Conservation (phyloP, 2,113 vertebrate genomes). For the Xenopus laevis region DNA sequence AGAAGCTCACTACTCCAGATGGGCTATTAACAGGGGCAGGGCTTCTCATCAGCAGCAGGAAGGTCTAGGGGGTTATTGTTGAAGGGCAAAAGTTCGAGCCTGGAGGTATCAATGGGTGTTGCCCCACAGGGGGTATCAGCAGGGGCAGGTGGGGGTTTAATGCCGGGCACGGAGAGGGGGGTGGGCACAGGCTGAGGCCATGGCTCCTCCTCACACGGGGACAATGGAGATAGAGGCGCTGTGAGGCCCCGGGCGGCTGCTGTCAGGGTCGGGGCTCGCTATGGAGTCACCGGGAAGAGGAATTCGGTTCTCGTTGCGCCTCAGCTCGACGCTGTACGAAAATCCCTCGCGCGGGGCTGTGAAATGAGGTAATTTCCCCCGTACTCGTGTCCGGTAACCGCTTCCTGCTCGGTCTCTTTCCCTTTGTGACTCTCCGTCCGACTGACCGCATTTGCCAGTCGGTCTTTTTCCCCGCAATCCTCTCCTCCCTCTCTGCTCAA, state of each 20-base stretch:
- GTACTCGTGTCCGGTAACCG: conserved; percentile 2
- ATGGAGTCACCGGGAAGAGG: background rate
- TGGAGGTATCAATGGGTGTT: conserved; percentile 1
- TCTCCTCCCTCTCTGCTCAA: conserved; percentile 36
- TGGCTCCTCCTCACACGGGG: conserved; percentile 50
- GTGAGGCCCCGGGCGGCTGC: background rate
- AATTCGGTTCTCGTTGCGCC: background rate
- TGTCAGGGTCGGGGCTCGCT: background rate
- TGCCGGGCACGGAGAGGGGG: conserved; percentile 4
- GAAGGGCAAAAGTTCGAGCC: too few relatives aligned
- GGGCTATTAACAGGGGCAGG: too few relatives aligned
- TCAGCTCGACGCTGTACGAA: background rate
- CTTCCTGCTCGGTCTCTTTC: conserved; percentile 46
- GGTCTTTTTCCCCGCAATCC: conserved; percentile 46
- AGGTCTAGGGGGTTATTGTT: too few relatives aligned
- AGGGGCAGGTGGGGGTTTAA: conserved; percentile 30
- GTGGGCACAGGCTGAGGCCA: conserved; percentile 57
- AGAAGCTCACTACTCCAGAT: too few relatives aligned
- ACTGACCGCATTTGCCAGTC: conserved; percentile 57
- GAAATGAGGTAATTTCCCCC: background rate
- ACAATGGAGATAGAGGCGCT: too few relatives aligned
- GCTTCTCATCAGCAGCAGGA: too few relatives aligned
- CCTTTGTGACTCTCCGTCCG: conserved; percentile 67
- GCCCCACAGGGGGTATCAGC: conserved; percentile 43
- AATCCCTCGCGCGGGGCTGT: background rate